Conservation (phyloP, 37 sponge, comb jelly and placozoan species). For the Beroe forskalii region DNA sequence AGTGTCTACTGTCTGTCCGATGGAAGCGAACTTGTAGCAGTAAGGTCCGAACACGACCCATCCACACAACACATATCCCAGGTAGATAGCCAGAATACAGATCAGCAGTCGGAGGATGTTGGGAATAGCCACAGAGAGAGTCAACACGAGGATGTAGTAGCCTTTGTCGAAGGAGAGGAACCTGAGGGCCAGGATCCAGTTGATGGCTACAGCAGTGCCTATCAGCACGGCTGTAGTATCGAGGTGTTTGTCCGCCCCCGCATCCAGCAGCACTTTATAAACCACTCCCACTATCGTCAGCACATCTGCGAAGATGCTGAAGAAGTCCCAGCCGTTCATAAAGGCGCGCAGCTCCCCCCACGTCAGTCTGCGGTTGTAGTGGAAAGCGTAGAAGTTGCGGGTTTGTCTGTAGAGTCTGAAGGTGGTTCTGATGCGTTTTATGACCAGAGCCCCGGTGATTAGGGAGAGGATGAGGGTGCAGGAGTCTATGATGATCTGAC, state of each 20-base stretch:
- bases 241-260: neutral
- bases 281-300: neutral
- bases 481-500: neutral
- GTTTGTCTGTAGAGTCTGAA: neutral
- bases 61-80: constrained; percentile 25
- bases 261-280: neutral
- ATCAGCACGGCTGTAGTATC: constrained; percentile 26
- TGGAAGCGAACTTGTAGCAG: neutral
- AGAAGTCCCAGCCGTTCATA: constrained; percentile 27
- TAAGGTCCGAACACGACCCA: constrained; percentile 27
- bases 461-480: neutral
- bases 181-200: constrained; percentile 9
- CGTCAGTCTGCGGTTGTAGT: neutral
- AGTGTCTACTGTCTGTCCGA: constrained; percentile 3
- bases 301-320: neutral
- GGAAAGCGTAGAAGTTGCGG: neutral
- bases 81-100: constrained; percentile 37
- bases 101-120: constrained; percentile 47
- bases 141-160: constrained; percentile 43
- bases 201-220: constrained; percentile 12
- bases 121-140: neutral
- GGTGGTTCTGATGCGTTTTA: neutral
- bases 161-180: constrained; percentile 53
- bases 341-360: neutral
- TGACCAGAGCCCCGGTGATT: neutral